phyloP scores from a whole-genome alignment of 1,140 invertebrate species.

The Oreohelix idahoensis region DNA sequence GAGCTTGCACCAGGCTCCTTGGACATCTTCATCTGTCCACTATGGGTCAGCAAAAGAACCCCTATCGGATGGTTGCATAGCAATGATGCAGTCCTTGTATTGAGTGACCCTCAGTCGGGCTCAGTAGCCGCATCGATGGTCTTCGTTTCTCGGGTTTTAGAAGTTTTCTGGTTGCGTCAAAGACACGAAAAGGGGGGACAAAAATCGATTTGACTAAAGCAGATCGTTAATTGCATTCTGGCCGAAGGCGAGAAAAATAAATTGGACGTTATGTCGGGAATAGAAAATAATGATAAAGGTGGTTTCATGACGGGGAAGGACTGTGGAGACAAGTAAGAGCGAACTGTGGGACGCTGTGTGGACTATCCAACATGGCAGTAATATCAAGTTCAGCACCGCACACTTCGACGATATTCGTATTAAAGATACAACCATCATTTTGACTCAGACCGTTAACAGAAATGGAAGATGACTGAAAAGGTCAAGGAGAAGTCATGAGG shows the following conservation, averaged over 20 bases:
- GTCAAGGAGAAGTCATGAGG: no score
- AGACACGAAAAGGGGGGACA: not conserved
- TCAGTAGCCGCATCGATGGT: no score
- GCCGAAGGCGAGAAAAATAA: not conserved
- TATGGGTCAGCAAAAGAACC: not conserved
- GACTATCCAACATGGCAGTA: no score
- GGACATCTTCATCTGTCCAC: not conserved
- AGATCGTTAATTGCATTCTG: constrained; percentile 33
- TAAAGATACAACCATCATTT: no score
- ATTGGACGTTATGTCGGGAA: not conserved
- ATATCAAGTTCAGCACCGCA: no score
- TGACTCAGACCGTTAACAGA: no score
- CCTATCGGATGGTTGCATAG: not conserved
- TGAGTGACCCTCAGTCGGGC: not conserved
- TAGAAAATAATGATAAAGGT: not conserved
- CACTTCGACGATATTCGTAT: no score
- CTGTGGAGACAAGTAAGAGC: no score
- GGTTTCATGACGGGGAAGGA: no score
- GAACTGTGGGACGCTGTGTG: no score
- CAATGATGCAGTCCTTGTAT: constrained; percentile 3
- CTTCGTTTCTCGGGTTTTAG: not conserved
- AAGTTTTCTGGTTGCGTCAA: constrained; percentile 24
- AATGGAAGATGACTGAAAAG: no score
- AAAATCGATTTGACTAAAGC: constrained; percentile 27
- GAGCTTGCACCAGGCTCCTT: not conserved